phyloP scores from a whole-genome alignment of 2,888 invertebrate genomes.

The Tiphia femorata region DNA sequence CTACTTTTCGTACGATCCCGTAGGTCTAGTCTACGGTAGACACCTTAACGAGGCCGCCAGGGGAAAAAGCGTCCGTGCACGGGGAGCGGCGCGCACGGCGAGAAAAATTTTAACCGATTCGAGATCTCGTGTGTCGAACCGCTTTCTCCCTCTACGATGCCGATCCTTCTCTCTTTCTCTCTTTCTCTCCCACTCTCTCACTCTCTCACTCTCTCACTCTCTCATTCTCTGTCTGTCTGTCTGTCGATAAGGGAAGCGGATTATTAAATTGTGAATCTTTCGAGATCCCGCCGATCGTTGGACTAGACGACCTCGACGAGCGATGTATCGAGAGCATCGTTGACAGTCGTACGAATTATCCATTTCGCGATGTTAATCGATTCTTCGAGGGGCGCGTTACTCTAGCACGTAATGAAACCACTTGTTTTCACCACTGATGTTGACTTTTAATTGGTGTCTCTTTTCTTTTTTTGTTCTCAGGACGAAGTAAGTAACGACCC shows the following conservation, averaged over 20 bases:
- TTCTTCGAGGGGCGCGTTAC: no score
- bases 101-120: no score
- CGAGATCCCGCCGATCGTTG: no score
- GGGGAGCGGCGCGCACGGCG: neutral
- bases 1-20: slow-evolving; percentile 41
- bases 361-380: no score
- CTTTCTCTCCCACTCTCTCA: no score
- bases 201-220: neutral
- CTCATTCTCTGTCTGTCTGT: neutral
- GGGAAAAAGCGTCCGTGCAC: slow-evolving; percentile 17
- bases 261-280: no score
- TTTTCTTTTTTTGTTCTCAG: slow-evolving; percentile 67
- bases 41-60: slow-evolving; percentile 37
- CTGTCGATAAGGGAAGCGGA: no score
- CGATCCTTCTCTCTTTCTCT: neutral
- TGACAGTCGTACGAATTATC: no score
- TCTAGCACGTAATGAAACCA: no score
- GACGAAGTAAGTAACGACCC: slow-evolving; percentile 68
- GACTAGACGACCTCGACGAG: no score
- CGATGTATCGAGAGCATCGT: no score
- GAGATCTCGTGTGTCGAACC: neutral
- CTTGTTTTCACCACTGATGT: slow-evolving; percentile 31
- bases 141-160: no score
- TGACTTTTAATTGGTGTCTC: slow-evolving; percentile 54
- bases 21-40: slow-evolving; percentile 16